Base-by-base conservation (phyloP, 2,888 invertebrate genomes). In the Choristoneura rosaceana region DNA sequence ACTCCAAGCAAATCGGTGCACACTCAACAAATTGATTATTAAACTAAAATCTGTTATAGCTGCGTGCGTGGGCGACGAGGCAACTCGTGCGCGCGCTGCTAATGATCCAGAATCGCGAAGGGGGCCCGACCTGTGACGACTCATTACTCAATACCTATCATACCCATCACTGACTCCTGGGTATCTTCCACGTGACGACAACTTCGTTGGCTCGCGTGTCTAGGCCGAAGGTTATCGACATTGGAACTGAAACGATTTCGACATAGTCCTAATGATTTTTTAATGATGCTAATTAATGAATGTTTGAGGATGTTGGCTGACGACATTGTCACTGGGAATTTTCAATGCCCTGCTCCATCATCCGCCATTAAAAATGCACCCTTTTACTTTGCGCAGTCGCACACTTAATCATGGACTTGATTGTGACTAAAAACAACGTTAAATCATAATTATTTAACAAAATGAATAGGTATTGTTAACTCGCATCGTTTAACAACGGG, bases 141-240 rank as follows among this genome's bases (percentile, higher is more conserved):
- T 41, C 38, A 55, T 65, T 65, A 55, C 65, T 65, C 52, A 65
- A 41, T 65, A 65, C 50, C 47, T 14, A 47, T 47, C n/a, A 47
- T 14, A 4, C n/a, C 43, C 10, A 47, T 47, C n/a, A n/a, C 47
- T 47, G 14, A 5, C 3, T 47, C n/a, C 47, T n/a, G 47, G 3
- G 47, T 14, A 47, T 47, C 4, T 47, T 47, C 47, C 47, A n/a
- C n/a, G 47, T 17, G 50, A 17, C 7, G 50, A 52, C 50, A 52
- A 8, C 4, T 15, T n/a, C 8, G 50, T 15, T 15, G 50, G 50
- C 50, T 14, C 4, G 47, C 47, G 47, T n/a, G 50, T 17, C 2
- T 15, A 52, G 50, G 15, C 50, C 50, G 50, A 52, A 52, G 50
- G 15, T 52, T 3, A 52, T 15, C 8, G 47, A 47, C 14, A 14